A percentile compares a stretch with the other conserved stretches of the same genome.
These are phyloP conservation scores for Ptiloglossa arizonensis DNA, from an alignment of 1,140 invertebrate species.

Conservation along the genomic window DNA sequence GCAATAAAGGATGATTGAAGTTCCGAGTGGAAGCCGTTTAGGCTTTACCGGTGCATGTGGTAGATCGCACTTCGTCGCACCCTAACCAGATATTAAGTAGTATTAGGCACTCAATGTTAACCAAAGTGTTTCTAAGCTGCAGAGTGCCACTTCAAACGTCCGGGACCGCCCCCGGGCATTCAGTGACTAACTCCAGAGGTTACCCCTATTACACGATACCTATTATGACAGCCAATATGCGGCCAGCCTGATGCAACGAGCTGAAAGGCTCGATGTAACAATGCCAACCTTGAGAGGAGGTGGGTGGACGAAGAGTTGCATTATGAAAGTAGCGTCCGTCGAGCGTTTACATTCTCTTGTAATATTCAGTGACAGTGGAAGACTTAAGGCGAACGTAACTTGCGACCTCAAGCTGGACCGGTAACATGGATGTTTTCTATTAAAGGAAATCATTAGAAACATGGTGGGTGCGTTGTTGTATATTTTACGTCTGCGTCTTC, in stretches of 20 bases:
- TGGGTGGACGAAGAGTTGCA: neutral
- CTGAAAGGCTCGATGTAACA: neutral
- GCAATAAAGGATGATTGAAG: conserved; percentile 19
- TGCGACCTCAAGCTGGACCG: neutral
- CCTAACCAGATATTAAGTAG: conserved; percentile 23
- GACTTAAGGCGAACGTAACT: neutral
- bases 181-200: conserved; percentile 5
- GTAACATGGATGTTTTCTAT: no score
- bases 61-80: conserved; percentile 10
- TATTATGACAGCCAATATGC: neutral
- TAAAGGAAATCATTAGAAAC: neutral
- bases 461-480: neutral
- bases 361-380: neutral
- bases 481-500: no score
- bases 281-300: no score
- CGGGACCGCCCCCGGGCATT: neutral
- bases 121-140: conserved; percentile 30
- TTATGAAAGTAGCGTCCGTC: neutral
- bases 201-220: neutral
- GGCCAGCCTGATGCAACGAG: neutral
- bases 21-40: neutral
- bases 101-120: conserved; percentile 12
- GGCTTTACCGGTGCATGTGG: neutral
- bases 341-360: neutral
- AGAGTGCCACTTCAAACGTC: conserved; percentile 16